Evolutionary conservation across 1,140 invertebrate species (phyloP).

Genomic region (Trialeurodes vaporariorum): DNA sequence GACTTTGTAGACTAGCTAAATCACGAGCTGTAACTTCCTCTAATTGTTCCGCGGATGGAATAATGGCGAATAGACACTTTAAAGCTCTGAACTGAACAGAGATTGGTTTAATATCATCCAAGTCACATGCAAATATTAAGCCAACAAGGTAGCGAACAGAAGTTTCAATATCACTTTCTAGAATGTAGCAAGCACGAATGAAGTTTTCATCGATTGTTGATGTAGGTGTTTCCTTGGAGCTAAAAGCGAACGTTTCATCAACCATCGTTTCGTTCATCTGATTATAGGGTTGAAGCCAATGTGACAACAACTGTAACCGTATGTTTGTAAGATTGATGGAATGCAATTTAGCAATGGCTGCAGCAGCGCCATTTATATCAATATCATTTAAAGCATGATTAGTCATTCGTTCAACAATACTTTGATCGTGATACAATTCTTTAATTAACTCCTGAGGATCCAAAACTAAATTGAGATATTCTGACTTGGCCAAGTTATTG

Average conservation of each 20-base stretch:
- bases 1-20: neutral
- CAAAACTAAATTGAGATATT: slow-evolving; percentile 32
- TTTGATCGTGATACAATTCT: slow-evolving; percentile 35
- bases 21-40: slow-evolving; percentile 29
- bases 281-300: slow-evolving; percentile 32
- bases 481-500: slow-evolving; percentile 30
- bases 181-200: slow-evolving; percentile 32
- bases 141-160: slow-evolving; percentile 17
- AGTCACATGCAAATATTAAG: slow-evolving; percentile 24
- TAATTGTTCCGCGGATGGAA: slow-evolving; percentile 25
- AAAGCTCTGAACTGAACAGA: slow-evolving; percentile 33
- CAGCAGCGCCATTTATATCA: slow-evolving; percentile 35
- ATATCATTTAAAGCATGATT: slow-evolving; percentile 17
- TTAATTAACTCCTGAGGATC: slow-evolving; percentile 30
- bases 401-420: slow-evolving; percentile 26
- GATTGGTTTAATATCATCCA: slow-evolving; percentile 25
- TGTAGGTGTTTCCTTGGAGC: neutral
- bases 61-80: slow-evolving; percentile 29
- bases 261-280: neutral
- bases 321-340: slow-evolving; percentile 30
- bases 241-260: neutral
- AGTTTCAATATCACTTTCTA: slow-evolving; percentile 26
- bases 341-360: slow-evolving; percentile 29
- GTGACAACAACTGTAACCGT: slow-evolving; percentile 30
- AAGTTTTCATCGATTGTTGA: neutral